Conservation (phyloP, 2,888 invertebrate genomes). For the Brachynemurus nebulosus region DNA sequence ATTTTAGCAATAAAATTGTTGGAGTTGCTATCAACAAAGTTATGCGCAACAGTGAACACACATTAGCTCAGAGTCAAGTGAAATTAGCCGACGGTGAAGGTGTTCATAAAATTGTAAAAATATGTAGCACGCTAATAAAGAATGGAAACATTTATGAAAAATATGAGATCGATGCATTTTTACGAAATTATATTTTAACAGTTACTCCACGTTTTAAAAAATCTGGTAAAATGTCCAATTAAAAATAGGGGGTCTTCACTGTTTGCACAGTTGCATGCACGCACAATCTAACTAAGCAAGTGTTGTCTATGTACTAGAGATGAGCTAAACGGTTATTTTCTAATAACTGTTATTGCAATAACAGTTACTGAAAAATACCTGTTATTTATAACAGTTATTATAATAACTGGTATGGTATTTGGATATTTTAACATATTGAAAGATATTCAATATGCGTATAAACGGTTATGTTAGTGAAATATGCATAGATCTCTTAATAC, state of each 20-base stretch:
- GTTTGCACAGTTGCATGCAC: too few relatives aligned
- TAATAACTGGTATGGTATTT: too few relatives aligned
- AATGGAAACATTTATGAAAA: neutral
- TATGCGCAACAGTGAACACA: neutral
- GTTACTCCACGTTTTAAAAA: neutral
- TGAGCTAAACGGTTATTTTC: too few relatives aligned
- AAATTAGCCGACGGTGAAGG: neutral
- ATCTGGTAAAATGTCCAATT: neutral
- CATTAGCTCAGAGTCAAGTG: neutral
- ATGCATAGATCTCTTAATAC: too few relatives aligned
- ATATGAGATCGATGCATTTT: neutral
- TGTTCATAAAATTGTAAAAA: neutral
- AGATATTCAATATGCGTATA: too few relatives aligned
- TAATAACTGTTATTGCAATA: too few relatives aligned
- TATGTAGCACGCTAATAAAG: neutral
- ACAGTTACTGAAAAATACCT: neutral
- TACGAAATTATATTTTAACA: conserved; percentile 1
- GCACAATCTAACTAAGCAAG: too few relatives aligned
- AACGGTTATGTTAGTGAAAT: too few relatives aligned
- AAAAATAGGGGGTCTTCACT: neutral
- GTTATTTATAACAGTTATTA: too few relatives aligned
- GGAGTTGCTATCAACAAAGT: neutral
- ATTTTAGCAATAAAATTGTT: conserved; percentile 1
- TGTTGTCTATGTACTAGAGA: too few relatives aligned
- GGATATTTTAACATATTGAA: too few relatives aligned